A percentile compares a stretch with the other conserved stretches of the same genome.
These are phyloP conservation scores for Tetramorium alpestre DNA, from an alignment of 1,140 invertebrate species.

Conservation along the genomic window DNA sequence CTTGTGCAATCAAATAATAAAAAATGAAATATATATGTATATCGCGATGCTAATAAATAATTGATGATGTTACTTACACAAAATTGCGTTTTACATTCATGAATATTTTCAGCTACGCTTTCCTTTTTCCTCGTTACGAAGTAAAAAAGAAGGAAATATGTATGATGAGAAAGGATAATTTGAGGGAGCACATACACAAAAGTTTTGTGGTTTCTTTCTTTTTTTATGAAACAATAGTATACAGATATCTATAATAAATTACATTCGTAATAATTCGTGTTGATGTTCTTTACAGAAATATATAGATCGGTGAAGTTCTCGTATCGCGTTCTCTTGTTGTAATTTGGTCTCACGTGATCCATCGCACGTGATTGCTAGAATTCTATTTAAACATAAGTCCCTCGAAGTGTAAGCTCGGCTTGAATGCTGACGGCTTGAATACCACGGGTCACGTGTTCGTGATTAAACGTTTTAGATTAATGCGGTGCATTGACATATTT, in stretches of 20 bases:
- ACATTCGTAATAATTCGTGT: conserved; percentile 75
- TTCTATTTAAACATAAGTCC: conserved; percentile 48
- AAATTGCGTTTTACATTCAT: background rate
- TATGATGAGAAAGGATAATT: background rate
- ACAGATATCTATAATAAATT: conserved; percentile 78
- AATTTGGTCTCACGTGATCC: conserved; percentile 71
- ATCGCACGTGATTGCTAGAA: conserved; percentile 52
- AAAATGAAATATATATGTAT: background rate
- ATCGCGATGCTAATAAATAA: background rate
- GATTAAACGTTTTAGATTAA: conserved; percentile 46
- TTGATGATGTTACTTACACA: background rate
- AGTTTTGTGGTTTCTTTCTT: conserved; percentile 11
- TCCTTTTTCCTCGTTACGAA: background rate
- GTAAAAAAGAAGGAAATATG: background rate
- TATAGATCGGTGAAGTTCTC: conserved; percentile 71
- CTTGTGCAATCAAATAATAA: background rate
- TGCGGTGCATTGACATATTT: background rate
- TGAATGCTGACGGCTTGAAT: background rate
- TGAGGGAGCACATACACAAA: background rate
- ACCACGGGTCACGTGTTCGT: background rate
- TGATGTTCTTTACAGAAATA: conserved; percentile 76
- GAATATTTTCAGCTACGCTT: background rate
- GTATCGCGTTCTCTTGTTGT: conserved; percentile 28
- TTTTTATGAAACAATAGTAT: conserved; percentile 77
- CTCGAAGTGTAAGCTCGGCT: conserved; percentile 35